A percentile compares a stretch with the other conserved stretches of the same genome.
Conservation (phyloP, 2,113 vertebrate species). For the Hemicordylus capensis region DNA sequence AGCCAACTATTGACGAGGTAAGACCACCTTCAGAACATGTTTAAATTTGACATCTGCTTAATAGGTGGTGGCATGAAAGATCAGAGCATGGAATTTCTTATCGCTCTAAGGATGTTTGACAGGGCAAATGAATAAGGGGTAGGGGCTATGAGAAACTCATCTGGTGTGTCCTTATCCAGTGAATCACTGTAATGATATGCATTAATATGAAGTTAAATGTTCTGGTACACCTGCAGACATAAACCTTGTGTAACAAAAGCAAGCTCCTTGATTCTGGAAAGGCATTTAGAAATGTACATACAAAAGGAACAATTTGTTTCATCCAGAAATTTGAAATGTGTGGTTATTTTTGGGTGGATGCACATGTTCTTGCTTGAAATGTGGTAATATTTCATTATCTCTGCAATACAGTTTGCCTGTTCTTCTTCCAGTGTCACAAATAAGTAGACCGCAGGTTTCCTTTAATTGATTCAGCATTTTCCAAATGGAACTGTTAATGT, state of each 20-base stretch:
- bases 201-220: background rate
- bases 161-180: conserved; percentile 26
- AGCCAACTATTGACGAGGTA: conserved; percentile 96
- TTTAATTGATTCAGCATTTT: conserved; percentile 58
- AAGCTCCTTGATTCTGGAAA: conserved; percentile 13
- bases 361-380: background rate
- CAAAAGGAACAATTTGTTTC: background rate
- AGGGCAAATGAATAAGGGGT: background rate
- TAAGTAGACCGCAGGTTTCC: conserved; percentile 65
- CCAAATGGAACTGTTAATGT: conserved; percentile 28
- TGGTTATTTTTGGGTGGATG: conserved; percentile 37
- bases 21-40: conserved; percentile 34
- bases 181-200: background rate
- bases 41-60: background rate
- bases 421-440: conserved; percentile 40
- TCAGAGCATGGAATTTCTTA: conserved; percentile 24
- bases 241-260: conserved; percentile 3
- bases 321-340: background rate
- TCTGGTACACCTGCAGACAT: background rate
- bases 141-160: conserved; percentile 10
- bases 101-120: conserved; percentile 4
- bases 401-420: conserved; percentile 29
- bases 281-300: background rate
- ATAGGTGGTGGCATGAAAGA: too few relatives aligned
- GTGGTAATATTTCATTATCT: conserved; percentile 56